Base-by-base conservation (phyloP, 2,113 vertebrate genomes). In the Promerops cafer region DNA sequence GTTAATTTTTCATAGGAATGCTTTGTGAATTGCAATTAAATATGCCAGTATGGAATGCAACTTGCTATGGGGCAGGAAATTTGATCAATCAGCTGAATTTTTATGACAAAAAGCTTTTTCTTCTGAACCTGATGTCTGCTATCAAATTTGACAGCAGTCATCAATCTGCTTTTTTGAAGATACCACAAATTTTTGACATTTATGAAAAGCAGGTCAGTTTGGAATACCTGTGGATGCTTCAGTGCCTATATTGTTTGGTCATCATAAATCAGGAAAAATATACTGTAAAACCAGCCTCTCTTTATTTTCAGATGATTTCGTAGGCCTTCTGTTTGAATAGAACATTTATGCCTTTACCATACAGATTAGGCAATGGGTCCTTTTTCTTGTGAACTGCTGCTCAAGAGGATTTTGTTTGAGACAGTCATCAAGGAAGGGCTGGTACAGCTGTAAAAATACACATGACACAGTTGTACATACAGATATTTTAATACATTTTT, bases 41-140 rank as follows among this genome's bases (percentile, higher is more conserved):
- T 76, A 75, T 92, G 83, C 89, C 91, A 92, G 50, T 57, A 54
- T 70, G 82, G 90, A 80, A 64, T 74, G 65, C 83, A 94, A 72
- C 69, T 95, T 84, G 90, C 83, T 91, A 3, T 83, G 89, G 87
- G 85, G 35, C 64, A 90, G 72, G 16, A 64, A 39, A n/a, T 96
- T 94, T 96, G 97, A 98, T 91, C 84, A 94, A 72, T 74, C 90
- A 97, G 88, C 88, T 97, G 96, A 91, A 97, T 91, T 97, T 97
- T 96, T 95, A 96, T n/a, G 92, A 83, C 53, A 85, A 91, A 96
- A 96, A 44, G 33, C 83, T 97, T 95, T 93, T 92, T 77, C 16
- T 95, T 94, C 87, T 83, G 80, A 90, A 91, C 72, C 66, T 79
- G 90, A 68, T 94, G 84, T 95, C 79, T 92, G 42, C 85, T 88